Percentiles rank a stretch among this genome's conserved stretches.
Conservation (phyloP, 2,113 vertebrate genomes). For the Acrocephalus kingi region DNA sequence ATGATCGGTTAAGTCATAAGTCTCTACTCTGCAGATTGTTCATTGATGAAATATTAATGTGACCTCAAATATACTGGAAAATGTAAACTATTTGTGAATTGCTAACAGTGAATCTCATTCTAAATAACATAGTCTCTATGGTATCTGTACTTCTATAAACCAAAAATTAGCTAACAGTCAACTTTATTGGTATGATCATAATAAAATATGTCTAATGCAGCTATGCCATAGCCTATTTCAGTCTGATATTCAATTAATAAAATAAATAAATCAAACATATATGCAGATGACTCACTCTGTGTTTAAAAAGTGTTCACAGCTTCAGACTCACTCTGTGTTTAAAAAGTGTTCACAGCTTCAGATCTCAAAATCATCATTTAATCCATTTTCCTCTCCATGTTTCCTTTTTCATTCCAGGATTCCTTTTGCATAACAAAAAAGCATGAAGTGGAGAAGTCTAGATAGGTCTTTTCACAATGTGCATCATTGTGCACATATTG, state of each 20-base stretch:
- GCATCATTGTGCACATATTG: not conserved
- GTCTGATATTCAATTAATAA: slow-evolving; percentile 62
- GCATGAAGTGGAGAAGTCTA: slow-evolving; percentile 53
- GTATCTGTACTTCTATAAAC: slow-evolving; percentile 33
- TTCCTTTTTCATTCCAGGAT: slow-evolving; percentile 62
- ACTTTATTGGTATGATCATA: not conserved
- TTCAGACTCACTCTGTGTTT: slow-evolving; percentile 66
- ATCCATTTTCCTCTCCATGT: slow-evolving; percentile 56
- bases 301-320: slow-evolving; percentile 69
- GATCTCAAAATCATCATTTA: slow-evolving; percentile 56
- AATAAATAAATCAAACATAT: slow-evolving; percentile 59
- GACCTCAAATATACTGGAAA: slow-evolving; percentile 55
- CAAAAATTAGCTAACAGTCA: slow-evolving; percentile 44
- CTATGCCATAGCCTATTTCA: slow-evolving; percentile 41
- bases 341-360: slow-evolving; percentile 68
- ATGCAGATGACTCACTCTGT: slow-evolving; percentile 52
- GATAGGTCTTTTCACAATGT: not conserved
- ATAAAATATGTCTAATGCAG: slow-evolving; percentile 40
- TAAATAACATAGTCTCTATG: slow-evolving; percentile 12
- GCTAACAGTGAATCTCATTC: not conserved
- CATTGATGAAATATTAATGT: slow-evolving; percentile 70
- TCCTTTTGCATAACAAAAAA: slow-evolving; percentile 64
- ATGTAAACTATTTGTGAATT: slow-evolving; percentile 18
- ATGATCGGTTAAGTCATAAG: slow-evolving; percentile 54
- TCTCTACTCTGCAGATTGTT: slow-evolving; percentile 44